These are phyloP conservation scores for Smithornis capensis DNA, from an alignment of 2,113 vertebrate species.

Conservation along the genomic window DNA sequence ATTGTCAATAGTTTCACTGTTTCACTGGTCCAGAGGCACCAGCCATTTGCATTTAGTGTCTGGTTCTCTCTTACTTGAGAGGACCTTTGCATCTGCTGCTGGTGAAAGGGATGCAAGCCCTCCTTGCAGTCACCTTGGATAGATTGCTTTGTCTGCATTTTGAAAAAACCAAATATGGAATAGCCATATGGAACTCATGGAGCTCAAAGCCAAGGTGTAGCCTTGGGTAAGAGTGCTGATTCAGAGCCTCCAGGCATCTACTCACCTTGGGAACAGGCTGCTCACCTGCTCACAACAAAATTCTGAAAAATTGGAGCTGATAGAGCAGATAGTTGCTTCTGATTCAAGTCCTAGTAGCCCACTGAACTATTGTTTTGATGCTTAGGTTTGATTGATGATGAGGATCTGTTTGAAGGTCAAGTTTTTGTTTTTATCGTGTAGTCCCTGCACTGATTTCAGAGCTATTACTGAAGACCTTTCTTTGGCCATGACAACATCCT, in stretches of 20 bases:
- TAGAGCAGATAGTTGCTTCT: not conserved
- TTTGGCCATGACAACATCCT: fast-evolving
- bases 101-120: not conserved
- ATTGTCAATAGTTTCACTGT: not conserved
- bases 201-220: not conserved
- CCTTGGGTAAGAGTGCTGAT: fast-evolving
- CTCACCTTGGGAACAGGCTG: not conserved
- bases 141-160: not conserved
- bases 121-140: not conserved
- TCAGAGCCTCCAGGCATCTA: not conserved
- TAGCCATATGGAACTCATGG: not conserved
- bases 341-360: not conserved
- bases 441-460: not conserved
- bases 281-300: not conserved
- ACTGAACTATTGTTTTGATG: not conserved
- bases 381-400: not conserved
- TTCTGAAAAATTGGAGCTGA: not conserved
- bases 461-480: not conserved
- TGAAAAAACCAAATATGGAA: fast-evolving
- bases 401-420: not conserved
- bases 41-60: not conserved
- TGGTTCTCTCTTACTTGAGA: fast-evolving
- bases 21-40: not conserved
- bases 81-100: not conserved
- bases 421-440: not conserved